Evolutionary conservation across 1,140 invertebrate species (phyloP).

Genomic region (Colletes gigas): DNA sequence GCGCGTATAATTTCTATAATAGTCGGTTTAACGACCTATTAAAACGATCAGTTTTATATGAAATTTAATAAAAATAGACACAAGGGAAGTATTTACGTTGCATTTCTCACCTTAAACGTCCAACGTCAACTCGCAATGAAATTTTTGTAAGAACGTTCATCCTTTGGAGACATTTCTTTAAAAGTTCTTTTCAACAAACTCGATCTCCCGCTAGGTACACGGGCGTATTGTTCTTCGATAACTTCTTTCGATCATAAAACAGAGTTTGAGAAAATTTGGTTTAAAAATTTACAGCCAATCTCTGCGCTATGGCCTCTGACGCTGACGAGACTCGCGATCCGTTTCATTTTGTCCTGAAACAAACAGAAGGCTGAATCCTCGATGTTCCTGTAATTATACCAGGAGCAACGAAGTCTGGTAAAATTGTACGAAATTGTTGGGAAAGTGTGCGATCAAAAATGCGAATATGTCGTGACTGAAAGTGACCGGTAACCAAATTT

Average conservation of each 20-base stretch:
- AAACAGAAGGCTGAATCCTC: not conserved
- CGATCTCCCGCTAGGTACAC: too few species aligned
- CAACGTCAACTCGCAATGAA: not conserved
- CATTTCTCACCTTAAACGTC: not conserved
- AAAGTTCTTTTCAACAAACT: too few species aligned
- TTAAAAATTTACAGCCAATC: not conserved
- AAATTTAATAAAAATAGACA: not conserved
- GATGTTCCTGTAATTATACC: too few species aligned
- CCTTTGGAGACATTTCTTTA: not conserved
- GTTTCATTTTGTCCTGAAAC: not conserved
- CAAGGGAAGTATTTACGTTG: not conserved
- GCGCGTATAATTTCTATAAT: not conserved
- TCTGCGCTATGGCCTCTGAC: too few species aligned
- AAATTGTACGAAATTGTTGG: not conserved
- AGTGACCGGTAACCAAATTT: not conserved
- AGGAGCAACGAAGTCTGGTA: too few species aligned
- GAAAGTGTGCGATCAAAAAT: not conserved
- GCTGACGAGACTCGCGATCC: not conserved
- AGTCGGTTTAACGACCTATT: conserved; percentile 8
- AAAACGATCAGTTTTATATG: not conserved
- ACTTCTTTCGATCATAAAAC: too few species aligned
- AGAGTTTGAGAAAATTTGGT: not conserved
- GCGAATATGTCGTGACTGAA: too few species aligned
- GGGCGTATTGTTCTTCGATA: too few species aligned
- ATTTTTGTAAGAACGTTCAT: not conserved